Base-by-base conservation (phyloP, 92 coral and sea anemone species). In the Epizoanthus rinbou region DNA sequence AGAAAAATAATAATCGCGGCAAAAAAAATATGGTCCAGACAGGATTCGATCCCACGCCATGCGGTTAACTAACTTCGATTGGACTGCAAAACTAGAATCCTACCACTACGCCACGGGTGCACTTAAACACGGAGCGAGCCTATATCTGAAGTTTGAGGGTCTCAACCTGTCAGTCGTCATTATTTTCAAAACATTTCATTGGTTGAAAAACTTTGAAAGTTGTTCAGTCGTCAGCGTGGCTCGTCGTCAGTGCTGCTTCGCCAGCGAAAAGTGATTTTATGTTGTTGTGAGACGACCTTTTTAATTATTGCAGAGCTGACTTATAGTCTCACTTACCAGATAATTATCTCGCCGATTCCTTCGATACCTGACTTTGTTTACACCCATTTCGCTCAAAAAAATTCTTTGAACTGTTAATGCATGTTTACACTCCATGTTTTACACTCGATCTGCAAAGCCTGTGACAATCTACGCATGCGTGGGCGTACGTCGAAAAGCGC, bases 401-500 rank as follows among this genome's bases (percentile, higher is more conserved):
- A 67, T 24, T 24, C 25, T 67, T 67, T 24, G 73, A 1, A 67
- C 73, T 28, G 73, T 67, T 28, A n/a, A 64, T 64, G 69, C 69
- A 64, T 64, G 69, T 64, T 64, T 64, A 64, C 69, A 64, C 69
- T 64, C 69, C 69, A 64, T 64, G 69, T 64, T 64, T 64, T 64
- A 64, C 69, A 64, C 69, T 67, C 73, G 52, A 67, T 67, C 50
- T 67, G 73, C 73, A 67, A 67, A 67, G 50, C 73, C 52, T 67
- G 73, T 67, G 45, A 13, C 73, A 67, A 67, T 24, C 52, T 67
- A 67, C 73, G 73, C 45, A 28, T 10, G 73, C 73, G 73, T 67
- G 73, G 73, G 73, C 73, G 73, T 25, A 25, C 73, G 43, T 67
- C 73, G 43, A 67, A 67, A 67, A 67, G 73, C 73, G 43, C 73